Evolutionary conservation across 2,797 vertebrate genomes (phyloP).

Genomic region (Sebastes steindachneri): DNA sequence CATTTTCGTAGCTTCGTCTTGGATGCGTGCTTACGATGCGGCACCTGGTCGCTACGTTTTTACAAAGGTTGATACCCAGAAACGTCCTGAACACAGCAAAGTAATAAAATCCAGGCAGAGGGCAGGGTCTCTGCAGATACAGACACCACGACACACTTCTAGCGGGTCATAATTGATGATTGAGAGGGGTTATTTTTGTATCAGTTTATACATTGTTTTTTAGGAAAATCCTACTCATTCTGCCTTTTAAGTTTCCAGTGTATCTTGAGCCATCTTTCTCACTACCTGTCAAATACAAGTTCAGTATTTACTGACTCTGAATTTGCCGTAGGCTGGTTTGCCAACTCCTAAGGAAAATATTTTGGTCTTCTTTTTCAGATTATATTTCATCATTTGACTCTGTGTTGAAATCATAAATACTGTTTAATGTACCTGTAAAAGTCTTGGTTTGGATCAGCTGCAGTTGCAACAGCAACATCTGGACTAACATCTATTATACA

Average conservation of each 20-base stretch:
- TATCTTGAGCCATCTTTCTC: not conserved
- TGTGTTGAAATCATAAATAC: not conserved
- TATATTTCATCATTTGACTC: not conserved
- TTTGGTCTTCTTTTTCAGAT: not conserved
- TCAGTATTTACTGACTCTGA: not conserved
- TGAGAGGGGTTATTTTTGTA: no score
- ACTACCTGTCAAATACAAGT: not conserved
- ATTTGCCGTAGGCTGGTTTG: not conserved
- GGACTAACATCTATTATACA: not conserved
- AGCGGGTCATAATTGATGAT: no score
- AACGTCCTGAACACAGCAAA: no score
- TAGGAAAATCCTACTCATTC: no score
- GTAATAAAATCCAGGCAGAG: no score
- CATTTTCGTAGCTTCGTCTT: no score
- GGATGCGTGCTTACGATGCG: fast-evolving
- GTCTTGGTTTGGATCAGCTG: not conserved
- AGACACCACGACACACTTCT: no score
- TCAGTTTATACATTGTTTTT: no score
- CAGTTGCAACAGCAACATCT: not conserved
- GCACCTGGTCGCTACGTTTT: no score
- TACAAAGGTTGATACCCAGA: no score
- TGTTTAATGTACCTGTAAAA: not conserved
- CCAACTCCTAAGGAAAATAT: not conserved
- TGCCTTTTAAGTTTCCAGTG: not conserved
- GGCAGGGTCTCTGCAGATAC: no score